A percentile compares a stretch with the other conserved stretches of the same genome.
These are phyloP conservation scores for Bicyclus anynana DNA, from an alignment of 1,140 invertebrate genomes.

Conservation along the genomic window DNA sequence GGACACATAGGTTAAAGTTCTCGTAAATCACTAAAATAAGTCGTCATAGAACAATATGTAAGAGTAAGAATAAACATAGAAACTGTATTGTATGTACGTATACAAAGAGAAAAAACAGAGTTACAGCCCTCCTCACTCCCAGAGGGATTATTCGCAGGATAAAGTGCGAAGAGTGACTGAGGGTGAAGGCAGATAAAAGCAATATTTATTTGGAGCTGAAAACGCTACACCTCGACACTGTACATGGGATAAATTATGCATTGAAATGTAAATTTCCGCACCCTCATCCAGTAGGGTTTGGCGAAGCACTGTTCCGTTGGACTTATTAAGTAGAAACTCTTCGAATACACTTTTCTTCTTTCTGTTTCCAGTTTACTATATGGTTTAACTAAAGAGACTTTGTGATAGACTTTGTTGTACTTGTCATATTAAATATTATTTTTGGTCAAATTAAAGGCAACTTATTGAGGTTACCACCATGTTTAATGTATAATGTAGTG, in stretches of 20 bases:
- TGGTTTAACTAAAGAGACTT: too few relatives aligned
- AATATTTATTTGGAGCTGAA: constrained; percentile 52
- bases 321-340: not conserved
- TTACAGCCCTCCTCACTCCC: constrained; percentile 39
- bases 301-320: constrained; percentile 1
- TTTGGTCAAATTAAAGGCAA: too few relatives aligned
- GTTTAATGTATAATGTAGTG: too few relatives aligned
- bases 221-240: constrained; percentile 13
- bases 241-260: constrained; percentile 65
- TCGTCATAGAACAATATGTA: too few relatives aligned
- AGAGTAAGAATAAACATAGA: too few relatives aligned
- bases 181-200: constrained; percentile 61
- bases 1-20: too few relatives aligned
- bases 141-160: constrained; percentile 65
- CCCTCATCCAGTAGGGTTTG: constrained; percentile 22
- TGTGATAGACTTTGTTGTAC: too few relatives aligned
- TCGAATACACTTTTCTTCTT: too few relatives aligned
- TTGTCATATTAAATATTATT: too few relatives aligned
- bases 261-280: constrained; percentile 65
- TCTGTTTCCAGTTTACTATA: too few relatives aligned
- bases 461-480: too few relatives aligned
- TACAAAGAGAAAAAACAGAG: constrained; percentile 17
- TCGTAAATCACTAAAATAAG: too few relatives aligned
- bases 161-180: constrained; percentile 62
- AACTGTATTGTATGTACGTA: not conserved